phyloP scores from a whole-genome alignment of 1,140 invertebrate genomes.

The Zaprionus ghesquierei region DNA sequence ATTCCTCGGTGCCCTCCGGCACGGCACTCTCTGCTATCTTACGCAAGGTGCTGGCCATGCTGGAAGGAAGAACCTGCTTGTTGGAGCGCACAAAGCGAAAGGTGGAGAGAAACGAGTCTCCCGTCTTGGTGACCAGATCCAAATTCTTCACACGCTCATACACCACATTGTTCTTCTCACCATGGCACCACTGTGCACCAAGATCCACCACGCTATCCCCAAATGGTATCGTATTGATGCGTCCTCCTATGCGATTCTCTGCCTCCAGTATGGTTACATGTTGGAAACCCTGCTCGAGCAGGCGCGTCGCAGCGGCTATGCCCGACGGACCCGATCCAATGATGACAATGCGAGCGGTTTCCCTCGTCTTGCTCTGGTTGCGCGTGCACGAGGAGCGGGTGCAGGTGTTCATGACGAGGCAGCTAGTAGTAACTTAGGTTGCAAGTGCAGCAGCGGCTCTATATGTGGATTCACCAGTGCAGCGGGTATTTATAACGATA shows the following conservation, averaged over 20 bases:
- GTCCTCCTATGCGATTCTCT: conserved; percentile 88
- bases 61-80: conserved; percentile 51
- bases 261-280: conserved; percentile 86
- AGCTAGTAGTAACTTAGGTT: background rate
- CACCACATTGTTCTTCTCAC: conserved; percentile 88
- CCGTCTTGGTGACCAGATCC: conserved; percentile 78
- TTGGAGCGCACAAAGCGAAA: conserved; percentile 76
- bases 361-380: background rate
- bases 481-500: background rate
- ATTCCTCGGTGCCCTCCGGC: conserved; percentile 53
- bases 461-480: background rate
- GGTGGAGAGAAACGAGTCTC: conserved; percentile 55
- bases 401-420: conserved; percentile 1
- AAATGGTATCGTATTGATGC: conserved; percentile 86
- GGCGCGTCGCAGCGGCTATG: conserved; percentile 84
- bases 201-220: conserved; percentile 88
- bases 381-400: conserved; percentile 5
- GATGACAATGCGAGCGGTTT: conserved; percentile 82
- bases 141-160: conserved; percentile 86
- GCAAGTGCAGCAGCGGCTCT: background rate
- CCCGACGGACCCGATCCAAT: conserved; percentile 86
- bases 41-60: background rate
- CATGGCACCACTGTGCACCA: conserved; percentile 91
- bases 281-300: conserved; percentile 84
- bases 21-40: conserved; percentile 11